These are phyloP conservation scores for Cariama cristata DNA, from an alignment of 2,113 vertebrate species.

Conservation along the genomic window DNA sequence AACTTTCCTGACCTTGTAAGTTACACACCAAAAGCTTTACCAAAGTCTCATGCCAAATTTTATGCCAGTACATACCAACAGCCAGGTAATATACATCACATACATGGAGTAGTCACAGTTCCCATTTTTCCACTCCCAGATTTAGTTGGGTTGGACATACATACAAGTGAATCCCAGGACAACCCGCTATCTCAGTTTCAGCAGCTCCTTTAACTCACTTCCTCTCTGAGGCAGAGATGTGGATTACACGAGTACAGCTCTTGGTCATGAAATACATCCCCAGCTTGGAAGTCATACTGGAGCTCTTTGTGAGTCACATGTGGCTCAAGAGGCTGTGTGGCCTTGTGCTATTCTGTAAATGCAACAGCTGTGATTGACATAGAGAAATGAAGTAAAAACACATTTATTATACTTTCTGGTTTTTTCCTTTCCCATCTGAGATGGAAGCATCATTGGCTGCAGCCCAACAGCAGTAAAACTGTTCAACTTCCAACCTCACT, in stretches of 20 bases:
- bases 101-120: neutral
- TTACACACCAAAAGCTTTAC: neutral
- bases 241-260: neutral
- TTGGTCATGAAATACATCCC: neutral
- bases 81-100: neutral
- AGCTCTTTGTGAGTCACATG: slow-evolving; percentile 23
- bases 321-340: neutral
- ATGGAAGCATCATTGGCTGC: slow-evolving; percentile 42
- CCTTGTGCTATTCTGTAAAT: slow-evolving; percentile 21
- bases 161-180: neutral
- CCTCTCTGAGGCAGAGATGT: neutral
- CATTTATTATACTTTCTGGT: slow-evolving; percentile 9
- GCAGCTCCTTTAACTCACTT: neutral
- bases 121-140: neutral
- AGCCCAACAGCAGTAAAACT: slow-evolving; percentile 46
- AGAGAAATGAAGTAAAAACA: slow-evolving; percentile 41
- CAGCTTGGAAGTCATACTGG: neutral
- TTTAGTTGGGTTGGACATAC: neutral
- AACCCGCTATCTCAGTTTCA: neutral
- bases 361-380: slow-evolving; percentile 42
- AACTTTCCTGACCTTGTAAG: neutral
- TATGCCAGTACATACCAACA: neutral
- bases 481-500: slow-evolving; percentile 45
- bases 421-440: slow-evolving; percentile 5
- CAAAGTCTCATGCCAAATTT: neutral